Base-by-base conservation (phyloP, 1,140 invertebrate species). In the Linepithema humile region DNA sequence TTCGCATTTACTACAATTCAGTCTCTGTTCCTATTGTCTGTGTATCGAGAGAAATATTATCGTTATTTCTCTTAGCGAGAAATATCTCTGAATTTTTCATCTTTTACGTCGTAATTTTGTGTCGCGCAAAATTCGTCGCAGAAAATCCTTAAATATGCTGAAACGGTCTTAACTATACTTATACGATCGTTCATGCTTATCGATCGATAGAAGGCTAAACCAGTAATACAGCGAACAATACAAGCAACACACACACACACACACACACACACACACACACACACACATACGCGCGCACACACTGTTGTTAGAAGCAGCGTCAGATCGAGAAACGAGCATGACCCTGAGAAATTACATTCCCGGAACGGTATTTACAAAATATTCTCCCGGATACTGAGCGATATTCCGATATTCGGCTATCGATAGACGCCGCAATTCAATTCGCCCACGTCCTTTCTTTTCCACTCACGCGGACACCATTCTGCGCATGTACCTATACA, bases 141-240 rank as follows among this genome's bases (percentile, higher is more conserved):
- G n/a, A n/a, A n/a, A n/a, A n/a, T n/a, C n/a, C n/a, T n/a, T n/a
- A n/a, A n/a, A n/a, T n/a, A n/a, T n/a, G n/a, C n/a, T n/a, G n/a
- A n/a, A n/a, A n/a, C n/a, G n/a, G n/a, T n/a, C n/a, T n/a, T n/a
- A n/a, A n/a, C n/a, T n/a, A n/a, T n/a, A n/a, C n/a, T n/a, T 64
- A 75, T 75, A 75, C 4, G 73, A 75, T 75, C 57, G 40, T 62
- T 15, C 35, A 59, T 10, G 12, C 26, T n/a, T 55, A 35, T 53
- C 43, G 45, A 67, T 78, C 74, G 62, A 78, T 78, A 67, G 20
- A 67, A 78, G 23, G 20, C 45, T 32, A 65, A 65, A 67, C 15
- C 20, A 78, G 53, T 78, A 78, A 67, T 10, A 26, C 35, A 35
- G 20, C 43, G 20, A 67, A 78, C 32, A 78, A 78, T 78, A n/a